Conservation (phyloP, 2,888 invertebrate genomes). For the Melanostoma mellinum region DNA sequence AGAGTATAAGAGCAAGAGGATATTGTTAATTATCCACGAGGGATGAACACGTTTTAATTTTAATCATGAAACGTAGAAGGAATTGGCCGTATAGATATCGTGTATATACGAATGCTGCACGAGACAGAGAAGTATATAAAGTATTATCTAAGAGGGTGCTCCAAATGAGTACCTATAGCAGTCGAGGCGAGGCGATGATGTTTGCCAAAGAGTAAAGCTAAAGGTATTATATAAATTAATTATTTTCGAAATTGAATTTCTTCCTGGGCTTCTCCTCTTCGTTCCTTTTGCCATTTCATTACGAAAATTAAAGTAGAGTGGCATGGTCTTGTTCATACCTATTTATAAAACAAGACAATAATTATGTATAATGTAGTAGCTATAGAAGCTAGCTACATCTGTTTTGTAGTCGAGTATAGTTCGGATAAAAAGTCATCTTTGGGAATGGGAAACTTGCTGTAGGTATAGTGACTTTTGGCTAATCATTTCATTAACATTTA, state of each 20-base stretch:
- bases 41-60: constrained; percentile 72
- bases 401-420: neutral
- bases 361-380: neutral
- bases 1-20: constrained; percentile 16
- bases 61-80: constrained; percentile 65
- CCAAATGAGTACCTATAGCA: neutral
- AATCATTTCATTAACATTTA: constrained; percentile 67
- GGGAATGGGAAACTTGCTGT: constrained; percentile 8
- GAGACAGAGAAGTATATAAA: constrained; percentile 3
- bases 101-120: constrained; percentile 28
- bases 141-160: neutral
- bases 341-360: neutral
- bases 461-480: constrained; percentile 43
- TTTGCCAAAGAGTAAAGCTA: constrained; percentile 21
- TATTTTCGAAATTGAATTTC: constrained; percentile 69
- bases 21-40: constrained; percentile 66
- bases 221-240: constrained; percentile 59
- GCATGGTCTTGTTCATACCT: neutral
- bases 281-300: constrained; percentile 46
- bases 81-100: constrained; percentile 26
- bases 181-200: neutral
- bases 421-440: neutral
- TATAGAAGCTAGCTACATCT: neutral
- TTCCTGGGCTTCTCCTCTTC: constrained; percentile 13
- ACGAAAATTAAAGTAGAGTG: constrained; percentile 11